Percentiles rank a stretch among this genome's conserved stretches.
Evolutionary conservation across 1,140 invertebrate genomes (phyloP).

Genomic region (Eumeta japonica): DNA sequence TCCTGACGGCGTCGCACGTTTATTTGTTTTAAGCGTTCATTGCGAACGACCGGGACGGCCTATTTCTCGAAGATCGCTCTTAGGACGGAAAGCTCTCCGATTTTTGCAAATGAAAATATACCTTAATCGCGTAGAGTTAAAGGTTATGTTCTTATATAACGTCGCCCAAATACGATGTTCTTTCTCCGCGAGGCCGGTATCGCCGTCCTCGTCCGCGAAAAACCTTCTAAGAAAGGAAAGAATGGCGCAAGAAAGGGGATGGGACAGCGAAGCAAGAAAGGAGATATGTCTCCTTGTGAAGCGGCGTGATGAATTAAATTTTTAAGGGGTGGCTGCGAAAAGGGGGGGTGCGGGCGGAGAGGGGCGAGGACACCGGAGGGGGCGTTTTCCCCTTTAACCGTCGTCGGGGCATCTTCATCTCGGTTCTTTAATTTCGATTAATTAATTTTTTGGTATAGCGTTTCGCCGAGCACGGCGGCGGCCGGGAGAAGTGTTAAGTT

Average conservation of each 20-base stretch:
- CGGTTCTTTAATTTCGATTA: slow-evolving; percentile 48
- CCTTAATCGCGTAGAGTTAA: slow-evolving; percentile 6
- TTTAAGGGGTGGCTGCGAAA: slow-evolving; percentile 41
- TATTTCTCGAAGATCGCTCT: slow-evolving; percentile 21
- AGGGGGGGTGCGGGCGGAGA: too few relatives aligned
- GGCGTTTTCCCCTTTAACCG: slow-evolving; percentile 30
- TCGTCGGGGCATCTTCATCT: slow-evolving; percentile 37
- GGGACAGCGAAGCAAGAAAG: slow-evolving; percentile 31
- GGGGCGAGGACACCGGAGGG: too few relatives aligned
- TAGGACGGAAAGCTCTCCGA: slow-evolving; percentile 15
- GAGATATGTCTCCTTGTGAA: slow-evolving; percentile 41
- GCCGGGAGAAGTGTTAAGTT: background rate
- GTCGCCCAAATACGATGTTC: too few relatives aligned
- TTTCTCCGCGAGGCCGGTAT: too few relatives aligned
- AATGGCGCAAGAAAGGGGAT: slow-evolving; percentile 50
- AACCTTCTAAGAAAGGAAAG: slow-evolving; percentile 54
- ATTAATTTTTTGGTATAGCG: slow-evolving; percentile 29
- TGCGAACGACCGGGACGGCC: slow-evolving; percentile 47
- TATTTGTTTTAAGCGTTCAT: slow-evolving; percentile 54
- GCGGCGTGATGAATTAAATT: slow-evolving; percentile 55
- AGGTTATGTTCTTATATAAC: background rate
- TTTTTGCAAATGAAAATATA: slow-evolving; percentile 4
- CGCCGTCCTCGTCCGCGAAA: slow-evolving; percentile 37
- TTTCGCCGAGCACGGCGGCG: slow-evolving; percentile 2
- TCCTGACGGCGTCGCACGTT: slow-evolving; percentile 28